Base-by-base conservation (phyloP, 2,113 vertebrate genomes). In the Jacana jacana region DNA sequence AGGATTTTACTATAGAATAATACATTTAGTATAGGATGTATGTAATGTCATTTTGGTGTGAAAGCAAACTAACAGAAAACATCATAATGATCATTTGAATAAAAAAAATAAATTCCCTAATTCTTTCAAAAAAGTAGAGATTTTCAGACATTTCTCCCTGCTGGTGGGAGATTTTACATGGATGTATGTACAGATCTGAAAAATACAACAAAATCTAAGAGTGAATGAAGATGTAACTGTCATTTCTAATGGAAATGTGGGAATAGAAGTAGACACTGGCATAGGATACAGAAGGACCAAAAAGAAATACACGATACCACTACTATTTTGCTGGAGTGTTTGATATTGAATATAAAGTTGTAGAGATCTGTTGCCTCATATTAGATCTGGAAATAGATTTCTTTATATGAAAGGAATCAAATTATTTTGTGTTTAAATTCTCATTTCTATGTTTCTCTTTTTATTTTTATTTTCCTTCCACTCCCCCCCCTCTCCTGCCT, bases 391-490 rank as follows among this genome's bases (percentile, higher is more conserved):
- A 84, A 89, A 55, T n/a, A 70, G 3, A 2, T 51, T 85, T 63
- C 5, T 86, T 93, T 76, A 61, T 71, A 13, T 58, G 24, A 37
- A 79, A 30, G 14, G 8, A 71, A 65, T 7, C 7, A 81, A 78
- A 81, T 13, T 35, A 33, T 35, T 30, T 39, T 70, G 4, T 13
- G 9, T 58, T 71, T 64, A 49, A 65, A 35, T 8, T 33, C 12
- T 35, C 6, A 52, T 2, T 19, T 75, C 13, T 22, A 7, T 57
- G 0, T n/a, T 12, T 60, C 4, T 37, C n/a, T 33, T 1, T 40
- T 11, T 31, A 40, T 12, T 12, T 54, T 44, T 30, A 52, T 4
- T 6, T 24, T 23, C 14, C 3, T n/a, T 24, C 51, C 27, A 8
- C 14, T 15, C 28, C 28, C 6, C 6, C 16, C 28, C 5, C 4